Percentiles rank a stretch among this genome's conserved stretches.
These are phyloP conservation scores for Enteromius unitaeniatus DNA, from an alignment of 2,797 vertebrate species.

Conservation along the genomic window DNA sequence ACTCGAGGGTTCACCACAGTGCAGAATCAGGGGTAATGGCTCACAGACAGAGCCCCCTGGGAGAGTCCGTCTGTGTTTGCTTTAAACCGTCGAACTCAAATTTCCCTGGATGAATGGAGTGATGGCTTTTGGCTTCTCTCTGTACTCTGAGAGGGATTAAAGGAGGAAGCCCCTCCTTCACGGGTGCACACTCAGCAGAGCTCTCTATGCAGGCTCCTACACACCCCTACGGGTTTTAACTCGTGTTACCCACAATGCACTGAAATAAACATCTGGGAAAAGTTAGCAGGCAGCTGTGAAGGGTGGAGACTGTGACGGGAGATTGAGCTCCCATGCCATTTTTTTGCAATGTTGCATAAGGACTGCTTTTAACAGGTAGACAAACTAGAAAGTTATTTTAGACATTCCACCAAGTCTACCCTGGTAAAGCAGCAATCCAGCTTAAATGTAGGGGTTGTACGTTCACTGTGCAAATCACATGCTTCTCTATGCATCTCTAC, in stretches of 20 bases:
- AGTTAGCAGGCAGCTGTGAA: slow-evolving; percentile 43
- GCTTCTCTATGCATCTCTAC: slow-evolving; percentile 3
- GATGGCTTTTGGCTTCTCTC: slow-evolving; percentile 26
- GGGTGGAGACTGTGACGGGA: slow-evolving; percentile 53
- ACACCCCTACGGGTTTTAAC: slow-evolving; percentile 32
- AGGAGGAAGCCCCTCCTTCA: slow-evolving; percentile 42
- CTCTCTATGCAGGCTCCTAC: slow-evolving; percentile 30
- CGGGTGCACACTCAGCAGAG: slow-evolving; percentile 58
- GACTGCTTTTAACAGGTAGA: slow-evolving; percentile 46
- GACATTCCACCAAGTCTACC: slow-evolving; percentile 13
- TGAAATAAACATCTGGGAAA: slow-evolving; percentile 58
- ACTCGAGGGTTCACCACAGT: neutral
- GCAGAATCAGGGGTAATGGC: slow-evolving; percentile 20
- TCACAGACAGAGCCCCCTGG: slow-evolving; percentile 24
- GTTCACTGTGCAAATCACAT: neutral
- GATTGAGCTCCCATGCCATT: slow-evolving; percentile 48
- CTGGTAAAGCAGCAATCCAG: neutral
- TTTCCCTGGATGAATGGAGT: slow-evolving; percentile 32
- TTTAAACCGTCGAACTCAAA: slow-evolving; percentile 31
- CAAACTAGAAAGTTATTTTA: neutral
- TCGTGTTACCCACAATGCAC: slow-evolving; percentile 34
- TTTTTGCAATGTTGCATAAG: slow-evolving; percentile 44
- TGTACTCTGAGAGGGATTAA: slow-evolving; percentile 39
- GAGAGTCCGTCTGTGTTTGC: slow-evolving; percentile 5
- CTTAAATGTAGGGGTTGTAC: neutral